phyloP scores from a whole-genome alignment of 2,888 invertebrate species.

The Nudaria mundana region DNA sequence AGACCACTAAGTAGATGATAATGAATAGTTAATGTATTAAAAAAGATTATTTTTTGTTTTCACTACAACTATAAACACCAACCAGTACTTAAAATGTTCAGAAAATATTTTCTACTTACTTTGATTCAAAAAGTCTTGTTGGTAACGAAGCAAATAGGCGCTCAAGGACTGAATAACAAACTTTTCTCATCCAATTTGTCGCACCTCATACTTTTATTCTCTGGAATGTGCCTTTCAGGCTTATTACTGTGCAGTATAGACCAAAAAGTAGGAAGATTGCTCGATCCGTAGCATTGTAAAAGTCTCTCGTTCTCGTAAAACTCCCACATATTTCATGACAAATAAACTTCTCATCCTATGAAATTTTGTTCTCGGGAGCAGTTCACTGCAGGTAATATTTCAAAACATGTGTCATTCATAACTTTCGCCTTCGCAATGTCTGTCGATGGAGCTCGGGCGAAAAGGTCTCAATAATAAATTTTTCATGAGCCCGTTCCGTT shows the following conservation, averaged over 20 bases:
- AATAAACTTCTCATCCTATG: slow-evolving; percentile 79
- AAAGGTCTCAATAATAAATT: slow-evolving; percentile 81
- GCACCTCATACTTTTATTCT: slow-evolving; percentile 70
- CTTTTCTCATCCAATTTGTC: slow-evolving; percentile 74
- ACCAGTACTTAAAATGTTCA: slow-evolving; percentile 11
- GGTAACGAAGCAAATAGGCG: slow-evolving; percentile 44
- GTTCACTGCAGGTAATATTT: slow-evolving; percentile 80
- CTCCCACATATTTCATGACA: slow-evolving; percentile 79
- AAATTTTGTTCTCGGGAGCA: slow-evolving; percentile 72
- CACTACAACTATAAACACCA: no score
- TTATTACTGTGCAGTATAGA: slow-evolving; percentile 65
- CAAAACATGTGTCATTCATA: slow-evolving; percentile 82
- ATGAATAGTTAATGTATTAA: no score
- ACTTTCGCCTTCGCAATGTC: slow-evolving; percentile 80
- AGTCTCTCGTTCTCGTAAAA: slow-evolving; percentile 72
- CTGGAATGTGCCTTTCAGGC: slow-evolving; percentile 54
- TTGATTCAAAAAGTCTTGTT: slow-evolving; percentile 38
- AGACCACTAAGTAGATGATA: no score
- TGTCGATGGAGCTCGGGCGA: slow-evolving; percentile 77
- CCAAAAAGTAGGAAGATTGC: slow-evolving; percentile 68
- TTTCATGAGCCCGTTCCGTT: slow-evolving; percentile 76
- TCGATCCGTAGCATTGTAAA: slow-evolving; percentile 75
- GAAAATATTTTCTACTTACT: slow-evolving; percentile 30
- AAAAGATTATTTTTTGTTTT: no score
- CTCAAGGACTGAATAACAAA: slow-evolving; percentile 55